Conservation (phyloP, 2,888 invertebrate genomes). For the Beris chalybata region DNA sequence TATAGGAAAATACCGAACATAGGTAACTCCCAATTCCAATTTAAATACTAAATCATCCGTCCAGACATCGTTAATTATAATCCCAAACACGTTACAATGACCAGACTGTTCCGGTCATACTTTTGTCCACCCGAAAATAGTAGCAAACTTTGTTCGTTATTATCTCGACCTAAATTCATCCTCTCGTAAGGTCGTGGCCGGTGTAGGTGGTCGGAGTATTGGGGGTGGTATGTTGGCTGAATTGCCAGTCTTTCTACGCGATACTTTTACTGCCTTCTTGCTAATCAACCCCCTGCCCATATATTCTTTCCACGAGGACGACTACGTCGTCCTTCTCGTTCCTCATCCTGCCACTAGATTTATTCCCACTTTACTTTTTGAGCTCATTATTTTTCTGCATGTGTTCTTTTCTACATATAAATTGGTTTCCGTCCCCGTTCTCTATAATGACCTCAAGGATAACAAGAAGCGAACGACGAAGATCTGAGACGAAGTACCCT, state of each 20-base stretch:
- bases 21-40: slow-evolving; percentile 35
- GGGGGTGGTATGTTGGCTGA: slow-evolving; percentile 1
- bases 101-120: slow-evolving; percentile 25
- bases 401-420: slow-evolving; percentile 36
- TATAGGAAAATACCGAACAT: too few relatives aligned
- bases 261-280: not conserved
- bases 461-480: slow-evolving; percentile 9
- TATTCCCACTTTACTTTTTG: slow-evolving; percentile 38
- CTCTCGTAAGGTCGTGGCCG: not conserved
- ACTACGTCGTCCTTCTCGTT: slow-evolving; percentile 14
- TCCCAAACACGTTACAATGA: slow-evolving; percentile 43
- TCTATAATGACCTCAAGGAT: slow-evolving; percentile 25
- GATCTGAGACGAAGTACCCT: too few relatives aligned
- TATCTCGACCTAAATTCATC: slow-evolving; percentile 34
- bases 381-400: slow-evolving; percentile 39
- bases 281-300: not conserved
- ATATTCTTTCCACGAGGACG: not conserved
- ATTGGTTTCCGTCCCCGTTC: slow-evolving; percentile 31
- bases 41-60: slow-evolving; percentile 45
- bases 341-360: slow-evolving; percentile 20
- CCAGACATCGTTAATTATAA: slow-evolving; percentile 45
- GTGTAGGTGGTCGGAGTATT: not conserved
- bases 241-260: not conserved
- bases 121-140: slow-evolving; percentile 27
- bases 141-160: slow-evolving; percentile 32